These are phyloP conservation scores for Ethmia dodecea DNA, from an alignment of 2,888 invertebrate genomes.

Conservation along the genomic window DNA sequence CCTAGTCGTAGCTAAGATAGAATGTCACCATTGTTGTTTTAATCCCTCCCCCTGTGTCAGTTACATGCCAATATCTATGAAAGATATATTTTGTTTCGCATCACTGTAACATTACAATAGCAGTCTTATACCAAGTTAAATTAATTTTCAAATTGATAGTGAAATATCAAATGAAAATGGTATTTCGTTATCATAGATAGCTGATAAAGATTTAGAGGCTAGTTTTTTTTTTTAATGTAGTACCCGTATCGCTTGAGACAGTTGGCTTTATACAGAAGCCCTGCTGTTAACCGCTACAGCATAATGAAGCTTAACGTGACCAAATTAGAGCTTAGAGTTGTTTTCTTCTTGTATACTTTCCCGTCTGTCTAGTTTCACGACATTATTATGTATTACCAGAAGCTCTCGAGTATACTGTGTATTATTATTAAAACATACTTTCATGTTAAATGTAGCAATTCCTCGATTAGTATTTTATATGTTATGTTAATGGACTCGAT, in stretches of 20 bases:
- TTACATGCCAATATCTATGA: slow-evolving; percentile 3
- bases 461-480: slow-evolving; percentile 18
- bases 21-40: slow-evolving; percentile 51
- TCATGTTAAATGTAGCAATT: slow-evolving; percentile 34
- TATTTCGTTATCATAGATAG: too few species aligned
- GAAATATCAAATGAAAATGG: too few species aligned
- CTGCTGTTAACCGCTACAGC: slow-evolving; percentile 54
- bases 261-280: slow-evolving; percentile 34
- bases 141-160: too few species aligned
- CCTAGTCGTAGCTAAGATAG: slow-evolving; percentile 64
- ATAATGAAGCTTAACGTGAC: slow-evolving; percentile 73
- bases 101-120: slow-evolving; percentile 17
- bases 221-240: slow-evolving; percentile 35
- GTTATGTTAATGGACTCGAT: too few species aligned
- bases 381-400: slow-evolving; percentile 44
- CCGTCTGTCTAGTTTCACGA: slow-evolving; percentile 65
- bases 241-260: slow-evolving; percentile 40
- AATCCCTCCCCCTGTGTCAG: slow-evolving; percentile 24
- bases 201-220: too few species aligned
- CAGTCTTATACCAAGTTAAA: slow-evolving; percentile 20
- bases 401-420: slow-evolving; percentile 41
- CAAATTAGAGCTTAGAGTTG: slow-evolving; percentile 69
- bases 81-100: slow-evolving; percentile 18
- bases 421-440: slow-evolving; percentile 36
- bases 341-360: slow-evolving; percentile 66